phyloP scores from a whole-genome alignment of 1,140 invertebrate species.

The Drosophila tani region DNA sequence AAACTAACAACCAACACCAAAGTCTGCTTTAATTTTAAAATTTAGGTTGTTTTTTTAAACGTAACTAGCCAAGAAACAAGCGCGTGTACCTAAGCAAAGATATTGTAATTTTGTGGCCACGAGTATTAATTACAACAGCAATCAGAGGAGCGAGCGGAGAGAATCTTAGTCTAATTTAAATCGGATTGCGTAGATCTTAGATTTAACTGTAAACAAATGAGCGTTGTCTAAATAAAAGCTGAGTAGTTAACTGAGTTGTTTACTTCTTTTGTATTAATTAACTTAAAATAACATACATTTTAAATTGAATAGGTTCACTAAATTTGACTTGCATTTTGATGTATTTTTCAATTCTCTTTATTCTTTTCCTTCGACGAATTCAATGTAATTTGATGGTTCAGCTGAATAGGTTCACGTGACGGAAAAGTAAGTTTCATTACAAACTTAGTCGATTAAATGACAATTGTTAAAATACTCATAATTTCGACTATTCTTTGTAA shows the following conservation, averaged over 20 bases:
- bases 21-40: conserved; percentile 71
- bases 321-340: too few relatives aligned
- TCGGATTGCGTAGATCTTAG: conserved; percentile 26
- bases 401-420: too few relatives aligned
- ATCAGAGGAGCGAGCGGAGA: conserved; percentile 7
- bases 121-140: conserved; percentile 49
- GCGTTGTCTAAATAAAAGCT: conserved; percentile 42
- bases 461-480: too few relatives aligned
- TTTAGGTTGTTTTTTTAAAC: conserved; percentile 54
- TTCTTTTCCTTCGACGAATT: too few relatives aligned
- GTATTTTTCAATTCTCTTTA: too few relatives aligned
- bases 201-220: conserved; percentile 18
- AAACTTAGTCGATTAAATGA: too few relatives aligned
- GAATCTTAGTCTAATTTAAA: conserved; percentile 28
- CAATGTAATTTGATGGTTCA: too few relatives aligned
- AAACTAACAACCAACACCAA: conserved; percentile 49
- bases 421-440: too few relatives aligned
- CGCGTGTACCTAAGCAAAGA: conserved; percentile 67
- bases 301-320: too few relatives aligned
- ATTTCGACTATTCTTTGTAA: too few relatives aligned
- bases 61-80: conserved; percentile 60
- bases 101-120: conserved; percentile 57
- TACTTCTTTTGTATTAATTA: background rate
- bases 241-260: conserved; percentile 21
- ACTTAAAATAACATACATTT: background rate